These are phyloP conservation scores for Pammene aurita DNA, from an alignment of 2,888 invertebrate genomes.

Conservation along the genomic window DNA sequence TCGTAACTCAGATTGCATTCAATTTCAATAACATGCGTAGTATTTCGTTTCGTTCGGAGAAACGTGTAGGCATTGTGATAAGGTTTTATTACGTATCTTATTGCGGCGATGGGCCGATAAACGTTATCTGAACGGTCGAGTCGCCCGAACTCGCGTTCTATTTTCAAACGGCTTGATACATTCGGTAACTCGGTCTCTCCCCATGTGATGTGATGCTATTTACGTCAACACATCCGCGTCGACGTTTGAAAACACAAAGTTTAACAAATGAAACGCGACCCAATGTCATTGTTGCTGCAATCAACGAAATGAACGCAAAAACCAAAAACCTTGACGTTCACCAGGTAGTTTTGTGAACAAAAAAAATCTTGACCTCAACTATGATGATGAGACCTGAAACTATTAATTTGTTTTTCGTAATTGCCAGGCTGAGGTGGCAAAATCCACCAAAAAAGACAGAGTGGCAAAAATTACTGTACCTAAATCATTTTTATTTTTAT, in stretches of 20 bases:
- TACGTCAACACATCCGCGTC: constrained; percentile 61
- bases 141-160: constrained; percentile 59
- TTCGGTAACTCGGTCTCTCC: constrained; percentile 60
- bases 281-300: constrained; percentile 50
- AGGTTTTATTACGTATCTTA: constrained; percentile 44
- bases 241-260: constrained; percentile 47
- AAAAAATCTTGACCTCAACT: constrained; percentile 41
- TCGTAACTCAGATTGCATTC: constrained; percentile 21
- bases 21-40: constrained; percentile 13
- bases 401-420: constrained; percentile 20
- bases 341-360: constrained; percentile 43
- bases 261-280: constrained; percentile 45
- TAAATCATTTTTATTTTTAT: constrained; percentile 11
- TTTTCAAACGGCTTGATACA: constrained; percentile 67
- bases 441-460: background rate
- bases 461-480: background rate
- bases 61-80: constrained; percentile 42
- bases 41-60: constrained; percentile 43
- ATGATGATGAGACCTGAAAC: constrained; percentile 34
- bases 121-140: constrained; percentile 60
- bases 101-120: constrained; percentile 54
- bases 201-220: constrained; percentile 65
- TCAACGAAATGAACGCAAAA: constrained; percentile 47
- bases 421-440: constrained; percentile 10
- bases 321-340: constrained; percentile 61